These are phyloP conservation scores for Globodera ellingtonae DNA, from an alignment of 1,140 invertebrate species.

Conservation along the genomic window DNA sequence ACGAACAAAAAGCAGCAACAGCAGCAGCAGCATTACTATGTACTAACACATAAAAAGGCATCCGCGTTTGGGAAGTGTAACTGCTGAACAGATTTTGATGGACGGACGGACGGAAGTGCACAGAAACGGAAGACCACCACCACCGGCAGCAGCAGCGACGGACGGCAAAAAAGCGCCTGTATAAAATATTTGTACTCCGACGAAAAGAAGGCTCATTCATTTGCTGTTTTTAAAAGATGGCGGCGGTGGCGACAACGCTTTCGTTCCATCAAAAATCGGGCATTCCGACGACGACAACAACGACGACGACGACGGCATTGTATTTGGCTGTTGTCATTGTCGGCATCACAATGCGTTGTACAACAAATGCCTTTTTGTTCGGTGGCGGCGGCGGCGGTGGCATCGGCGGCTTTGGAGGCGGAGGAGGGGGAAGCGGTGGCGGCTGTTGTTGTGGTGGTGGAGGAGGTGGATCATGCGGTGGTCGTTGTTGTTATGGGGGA, in stretches of 20 bases:
- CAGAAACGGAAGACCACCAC: not conserved
- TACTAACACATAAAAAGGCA: too few species aligned
- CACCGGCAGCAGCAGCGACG: too few species aligned
- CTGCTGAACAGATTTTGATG: too few species aligned
- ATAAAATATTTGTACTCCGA: not conserved
- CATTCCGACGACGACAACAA: not conserved
- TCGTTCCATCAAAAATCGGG: not conserved
- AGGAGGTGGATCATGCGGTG: not conserved
- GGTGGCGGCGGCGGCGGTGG: not conserved
- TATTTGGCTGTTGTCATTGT: not conserved
- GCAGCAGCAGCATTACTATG: too few species aligned
- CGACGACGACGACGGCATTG: not conserved
- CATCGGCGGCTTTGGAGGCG: not conserved
- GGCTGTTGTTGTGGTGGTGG: not conserved
- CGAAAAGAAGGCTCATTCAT: conserved; percentile 9
- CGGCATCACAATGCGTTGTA: not conserved
- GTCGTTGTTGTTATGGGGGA: not conserved
- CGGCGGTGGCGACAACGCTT: not conserved
- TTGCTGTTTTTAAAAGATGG: not conserved
- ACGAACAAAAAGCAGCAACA: too few species aligned
- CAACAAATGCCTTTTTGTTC: conserved; percentile 7
- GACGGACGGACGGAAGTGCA: too few species aligned
- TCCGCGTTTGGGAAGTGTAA: too few species aligned
- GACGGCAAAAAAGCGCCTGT: not conserved
- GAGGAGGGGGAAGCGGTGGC: not conserved